Evolutionary conservation across 1,140 invertebrate species (phyloP), one percentile per base, ranked within the genome.

Genomic region (Gonioctena quinquepunctata): DNA sequence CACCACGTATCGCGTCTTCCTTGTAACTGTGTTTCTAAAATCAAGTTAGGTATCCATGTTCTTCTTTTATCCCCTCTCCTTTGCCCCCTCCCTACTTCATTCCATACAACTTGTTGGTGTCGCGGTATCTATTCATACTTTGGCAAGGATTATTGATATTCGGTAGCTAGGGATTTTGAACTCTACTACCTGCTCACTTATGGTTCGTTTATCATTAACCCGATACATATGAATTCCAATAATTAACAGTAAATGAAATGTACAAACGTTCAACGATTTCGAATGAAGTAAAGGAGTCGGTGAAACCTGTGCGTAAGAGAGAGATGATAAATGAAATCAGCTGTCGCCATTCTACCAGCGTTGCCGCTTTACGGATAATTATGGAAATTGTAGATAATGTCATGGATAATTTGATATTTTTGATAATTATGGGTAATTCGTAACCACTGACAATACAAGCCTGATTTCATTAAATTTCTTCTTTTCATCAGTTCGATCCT

Each of bases 1-100:
- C 66, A 69, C 69, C 68, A 49, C 49, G 52, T 57, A 66, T 62
- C 63, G 62, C 68, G 59, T 62, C 48, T 50, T 61, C 50, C 65
- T 22, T 27, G 54, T 11, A 25, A 52, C 23, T 52, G 21, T 21
- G 54, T 59, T 26, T 67, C 50, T 26, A 22, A 26, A 19, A 21
- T 62, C 22, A 11, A 61, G 16, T 61, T 18, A 28, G 25, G 22
- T 28, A 19, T 28, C 23, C 59, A 61, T 61, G 59, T 61, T 61
- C 25, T 25, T 28, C n/a, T 61, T 27, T n/a, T 0, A 57, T 57
- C 19, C 52, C 52, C 52, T 16, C 52, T 54, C 18, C 7, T 8
- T 22, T 23, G 19, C 52, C 22, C 52, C 13, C 52, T 54, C 22
- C 33, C 52, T 54, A 54, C 52, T 54, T 54, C 52, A 54, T 54